phyloP scores from a whole-genome alignment of 2,113 vertebrate genomes.

The Neolamprologus toae region DNA sequence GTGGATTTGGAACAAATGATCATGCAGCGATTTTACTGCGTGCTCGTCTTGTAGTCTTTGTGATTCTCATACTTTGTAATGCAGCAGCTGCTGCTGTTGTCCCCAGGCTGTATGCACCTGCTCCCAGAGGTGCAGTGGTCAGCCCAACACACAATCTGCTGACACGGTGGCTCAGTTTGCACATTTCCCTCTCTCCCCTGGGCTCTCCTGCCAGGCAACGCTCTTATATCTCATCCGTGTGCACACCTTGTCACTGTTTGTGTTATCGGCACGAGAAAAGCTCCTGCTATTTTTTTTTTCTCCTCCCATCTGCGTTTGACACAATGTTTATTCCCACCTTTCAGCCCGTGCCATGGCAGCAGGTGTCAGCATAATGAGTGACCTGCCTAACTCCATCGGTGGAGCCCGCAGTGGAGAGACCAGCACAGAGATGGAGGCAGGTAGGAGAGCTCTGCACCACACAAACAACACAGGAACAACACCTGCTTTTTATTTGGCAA shows the following conservation, averaged over 20 bases:
- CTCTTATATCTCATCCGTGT: conserved; percentile 16
- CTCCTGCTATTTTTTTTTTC: background rate
- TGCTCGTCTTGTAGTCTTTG: background rate
- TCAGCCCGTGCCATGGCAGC: conserved; percentile 83
- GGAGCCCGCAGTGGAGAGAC: conserved; percentile 53
- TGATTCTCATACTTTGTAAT: background rate
- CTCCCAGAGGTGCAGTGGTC: conserved; percentile 22
- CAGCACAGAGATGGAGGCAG: conserved; percentile 75
- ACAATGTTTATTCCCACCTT: conserved; percentile 38
- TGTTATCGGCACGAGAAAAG: background rate
- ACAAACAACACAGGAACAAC: background rate
- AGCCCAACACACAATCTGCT: conserved; percentile 23
- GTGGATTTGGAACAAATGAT: background rate
- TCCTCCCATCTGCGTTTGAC: conserved; percentile 6
- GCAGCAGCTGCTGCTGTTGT: background rate
- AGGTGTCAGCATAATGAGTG: conserved; percentile 79
- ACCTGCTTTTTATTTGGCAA: background rate
- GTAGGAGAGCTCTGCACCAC: conserved; percentile 60
- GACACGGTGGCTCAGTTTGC: conserved; percentile 22
- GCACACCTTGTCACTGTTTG: conserved; percentile 1
- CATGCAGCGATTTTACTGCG: background rate
- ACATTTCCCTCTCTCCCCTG: conserved; percentile 1
- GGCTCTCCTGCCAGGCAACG: conserved; percentile 29
- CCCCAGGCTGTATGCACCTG: background rate
- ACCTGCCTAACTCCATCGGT: conserved; percentile 64